These are phyloP conservation scores for Benthosema pterotum DNA, from an alignment of 2,797 vertebrate genomes.

Conservation along the genomic window DNA sequence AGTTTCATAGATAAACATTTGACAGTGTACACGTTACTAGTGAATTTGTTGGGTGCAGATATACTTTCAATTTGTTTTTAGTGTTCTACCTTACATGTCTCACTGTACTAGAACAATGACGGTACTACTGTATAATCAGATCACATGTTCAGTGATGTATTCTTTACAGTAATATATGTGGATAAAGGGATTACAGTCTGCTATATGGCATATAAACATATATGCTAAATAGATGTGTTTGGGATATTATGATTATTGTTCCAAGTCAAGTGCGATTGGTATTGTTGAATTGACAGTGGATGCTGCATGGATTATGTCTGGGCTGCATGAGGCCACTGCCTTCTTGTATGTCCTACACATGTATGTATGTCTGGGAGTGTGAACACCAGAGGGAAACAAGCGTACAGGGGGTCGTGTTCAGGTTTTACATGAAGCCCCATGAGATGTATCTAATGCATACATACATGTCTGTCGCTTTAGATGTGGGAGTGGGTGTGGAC, in stretches of 20 bases:
- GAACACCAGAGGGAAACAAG: conserved; percentile 4
- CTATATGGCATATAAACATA: too few relatives aligned
- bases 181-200: too few relatives aligned
- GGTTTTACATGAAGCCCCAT: conserved; percentile 5
- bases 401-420: conserved; percentile 12
- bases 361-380: background rate
- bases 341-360: background rate
- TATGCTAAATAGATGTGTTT: conserved; percentile 11
- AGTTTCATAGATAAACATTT: background rate
- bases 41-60: background rate
- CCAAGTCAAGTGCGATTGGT: background rate
- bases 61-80: background rate
- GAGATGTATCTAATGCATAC: conserved; percentile 40
- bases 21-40: background rate
- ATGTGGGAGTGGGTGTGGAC: background rate
- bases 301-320: background rate
- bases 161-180: background rate
- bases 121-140: too few relatives aligned
- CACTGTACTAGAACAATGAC: background rate
- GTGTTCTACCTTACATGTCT: background rate
- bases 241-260: background rate
- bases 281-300: too few relatives aligned
- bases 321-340: background rate
- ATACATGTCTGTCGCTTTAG: conserved; percentile 43
- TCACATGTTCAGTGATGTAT: background rate